Evolutionary conservation across 2,113 vertebrate genomes (phyloP).

Genomic region (Excalfactoria chinensis): DNA sequence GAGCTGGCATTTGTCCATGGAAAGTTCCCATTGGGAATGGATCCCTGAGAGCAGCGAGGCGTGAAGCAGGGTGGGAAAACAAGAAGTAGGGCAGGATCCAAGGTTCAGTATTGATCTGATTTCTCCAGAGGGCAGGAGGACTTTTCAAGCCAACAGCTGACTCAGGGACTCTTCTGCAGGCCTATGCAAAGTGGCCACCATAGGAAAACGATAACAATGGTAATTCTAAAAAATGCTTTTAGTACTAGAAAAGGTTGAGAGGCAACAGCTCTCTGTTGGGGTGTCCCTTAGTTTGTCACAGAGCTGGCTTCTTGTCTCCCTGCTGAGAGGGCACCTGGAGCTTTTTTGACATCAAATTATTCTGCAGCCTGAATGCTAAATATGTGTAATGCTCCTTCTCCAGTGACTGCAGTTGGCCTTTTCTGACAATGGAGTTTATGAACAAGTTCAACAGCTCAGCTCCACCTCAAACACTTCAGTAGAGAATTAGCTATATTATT

Average conservation of each 20-base stretch:
- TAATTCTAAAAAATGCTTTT: not conserved
- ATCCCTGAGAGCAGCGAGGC: not conserved
- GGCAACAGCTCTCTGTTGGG: not conserved
- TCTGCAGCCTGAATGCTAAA: not conserved
- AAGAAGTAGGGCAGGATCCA: not conserved
- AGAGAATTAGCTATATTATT: not conserved
- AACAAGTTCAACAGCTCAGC: not conserved
- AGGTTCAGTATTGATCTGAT: not conserved
- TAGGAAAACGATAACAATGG: not conserved
- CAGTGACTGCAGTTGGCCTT: not conserved
- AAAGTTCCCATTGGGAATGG: not conserved
- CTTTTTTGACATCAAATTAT: not conserved
- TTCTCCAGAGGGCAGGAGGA: not conserved
- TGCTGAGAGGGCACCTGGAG: not conserved
- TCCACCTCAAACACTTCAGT: not conserved
- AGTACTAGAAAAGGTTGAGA: not conserved
- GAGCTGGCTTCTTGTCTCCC: not conserved
- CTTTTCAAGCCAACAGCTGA: not conserved
- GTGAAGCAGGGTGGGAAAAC: not conserved
- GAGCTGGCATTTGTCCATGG: not conserved
- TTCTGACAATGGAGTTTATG: not conserved
- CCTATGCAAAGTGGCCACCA: not conserved
- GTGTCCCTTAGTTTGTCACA: not conserved
- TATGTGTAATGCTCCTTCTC: not conserved
- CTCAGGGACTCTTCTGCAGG: not conserved